Base-by-base conservation (phyloP, 2,888 invertebrate species). In the Meganola albula region DNA sequence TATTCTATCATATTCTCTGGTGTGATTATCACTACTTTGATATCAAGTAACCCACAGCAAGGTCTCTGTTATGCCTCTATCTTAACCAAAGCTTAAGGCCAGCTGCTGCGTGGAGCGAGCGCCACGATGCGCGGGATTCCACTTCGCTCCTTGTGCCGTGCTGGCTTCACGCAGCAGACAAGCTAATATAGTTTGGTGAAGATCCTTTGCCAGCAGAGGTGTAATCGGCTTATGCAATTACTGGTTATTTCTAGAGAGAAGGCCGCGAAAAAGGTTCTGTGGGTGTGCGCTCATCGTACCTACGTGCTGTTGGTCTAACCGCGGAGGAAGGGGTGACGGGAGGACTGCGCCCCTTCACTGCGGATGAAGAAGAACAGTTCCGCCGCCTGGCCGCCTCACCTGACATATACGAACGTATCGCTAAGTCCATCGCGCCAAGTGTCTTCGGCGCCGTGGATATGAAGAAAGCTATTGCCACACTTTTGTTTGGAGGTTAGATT, bases 391-490 rank as follows among this genome's bases (percentile, higher is more conserved):
- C 98, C 0, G 90, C 93, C 1, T 91, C 93, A 4, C 90, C 93
- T 0, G 93, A 97, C 70, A 89, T 98, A 26, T 97, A 97, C 66
- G 97, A 99, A 2, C 90, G 93, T 34, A 89, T 99, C 34, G 90
- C 97, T 0, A 91, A 89, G 53, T 98, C 97, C 28, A 92, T 99
- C 59, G 99, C 99, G 0, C 99, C 99, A 0, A 98, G 98, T 49
- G 99, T 99, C 48, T 99, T 91, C 70, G 99, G 99, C 0, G 93
- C 92, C 10, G 71, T 86, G 1, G 99, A 99, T 70, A 97, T 99
- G 53, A 99, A 99, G 74, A 99, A 97, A 75, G 96, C 99, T 2
- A 96, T 99, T 34, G 94, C 97, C 7, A 95, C 97, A 59, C 87
- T 99, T 40, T 82, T 99, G 21, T 98, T 99, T 85, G 98, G 98